Percentiles rank a stretch among this genome's conserved stretches.
Evolutionary conservation across 2,888 invertebrate species (phyloP).

Genomic region (Drosophila monieri): DNA sequence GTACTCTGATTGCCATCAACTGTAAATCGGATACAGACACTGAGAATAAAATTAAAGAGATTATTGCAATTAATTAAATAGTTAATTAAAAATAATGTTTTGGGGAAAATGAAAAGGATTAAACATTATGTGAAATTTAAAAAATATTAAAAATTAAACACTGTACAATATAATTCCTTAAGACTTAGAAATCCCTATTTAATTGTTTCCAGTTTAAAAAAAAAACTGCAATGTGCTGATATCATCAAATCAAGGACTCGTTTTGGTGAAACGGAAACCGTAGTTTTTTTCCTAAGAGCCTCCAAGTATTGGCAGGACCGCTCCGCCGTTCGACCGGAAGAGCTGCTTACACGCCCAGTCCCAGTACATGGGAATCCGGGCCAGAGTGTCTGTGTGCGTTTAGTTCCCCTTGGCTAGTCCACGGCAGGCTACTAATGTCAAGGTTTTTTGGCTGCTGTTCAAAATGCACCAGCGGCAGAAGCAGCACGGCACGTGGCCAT

Average conservation of each 20-base stretch:
- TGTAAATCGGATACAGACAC: background rate
- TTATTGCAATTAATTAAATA: background rate
- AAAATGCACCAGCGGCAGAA: conserved; percentile 53
- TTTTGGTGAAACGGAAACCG: conserved; percentile 1
- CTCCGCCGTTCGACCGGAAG: background rate
- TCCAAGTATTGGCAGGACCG: background rate
- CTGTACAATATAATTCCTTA: background rate
- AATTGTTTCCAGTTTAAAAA: background rate
- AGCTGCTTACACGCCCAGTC: background rate
- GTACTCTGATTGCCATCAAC: conserved; percentile 9
- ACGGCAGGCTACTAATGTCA: conserved; percentile 69
- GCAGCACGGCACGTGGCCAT: conserved; percentile 53
- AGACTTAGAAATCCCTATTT: background rate
- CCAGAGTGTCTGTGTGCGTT: conserved; percentile 11
- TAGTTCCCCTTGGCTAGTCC: conserved; percentile 28
- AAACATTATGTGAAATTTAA: too few species aligned
- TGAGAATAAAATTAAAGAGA: background rate
- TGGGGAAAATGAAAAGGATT: too few species aligned
- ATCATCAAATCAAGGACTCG: background rate
- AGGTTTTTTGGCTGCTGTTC: conserved; percentile 72
- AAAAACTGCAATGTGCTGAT: background rate
- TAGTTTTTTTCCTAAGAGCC: background rate
- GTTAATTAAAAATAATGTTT: background rate
- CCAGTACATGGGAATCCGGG: conserved; percentile 5
- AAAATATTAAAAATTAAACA: too few species aligned